Evolutionary conservation across 2,797 vertebrate genomes (phyloP).

Genomic region (Sebastolobus alascanus): DNA sequence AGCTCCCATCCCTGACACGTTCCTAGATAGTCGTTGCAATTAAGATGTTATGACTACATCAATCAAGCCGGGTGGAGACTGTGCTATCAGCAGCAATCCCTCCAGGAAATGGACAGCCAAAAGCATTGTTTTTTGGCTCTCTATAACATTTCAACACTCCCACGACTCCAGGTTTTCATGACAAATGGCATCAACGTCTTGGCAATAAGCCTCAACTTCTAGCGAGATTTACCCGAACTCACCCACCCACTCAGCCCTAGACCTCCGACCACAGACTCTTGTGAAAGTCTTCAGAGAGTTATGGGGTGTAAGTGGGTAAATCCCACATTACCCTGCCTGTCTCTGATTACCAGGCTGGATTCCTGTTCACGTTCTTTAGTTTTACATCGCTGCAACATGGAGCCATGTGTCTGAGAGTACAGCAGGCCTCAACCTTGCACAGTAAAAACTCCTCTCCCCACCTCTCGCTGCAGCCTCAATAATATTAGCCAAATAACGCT

Average conservation of each 20-base stretch:
- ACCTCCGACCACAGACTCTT: slow-evolving; percentile 78
- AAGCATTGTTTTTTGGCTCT: slow-evolving; percentile 23
- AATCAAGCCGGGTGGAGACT: slow-evolving; percentile 57
- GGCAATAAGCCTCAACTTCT: slow-evolving; percentile 52
- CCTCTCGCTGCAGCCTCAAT: slow-evolving; percentile 49
- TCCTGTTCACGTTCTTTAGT: slow-evolving; percentile 63
- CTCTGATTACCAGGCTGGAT: slow-evolving; percentile 74
- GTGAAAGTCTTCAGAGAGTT: slow-evolving; percentile 79
- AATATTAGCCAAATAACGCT: slow-evolving; percentile 52
- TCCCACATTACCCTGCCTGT: slow-evolving; percentile 75
- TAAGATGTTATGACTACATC: slow-evolving; percentile 67
- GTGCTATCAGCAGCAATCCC: slow-evolving; percentile 52
- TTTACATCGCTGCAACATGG: slow-evolving; percentile 48
- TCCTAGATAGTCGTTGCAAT: slow-evolving; percentile 56
- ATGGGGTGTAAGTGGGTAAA: slow-evolving; percentile 79
- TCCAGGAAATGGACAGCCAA: slow-evolving; percentile 55
- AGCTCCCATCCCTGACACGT: slow-evolving; percentile 44
- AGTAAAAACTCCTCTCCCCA: slow-evolving; percentile 30
- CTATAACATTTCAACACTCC: slow-evolving; percentile 53
- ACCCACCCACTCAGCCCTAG: slow-evolving; percentile 58
- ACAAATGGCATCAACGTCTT: slow-evolving; percentile 58
- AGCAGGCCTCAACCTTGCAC: slow-evolving; percentile 25
- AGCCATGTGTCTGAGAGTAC: slow-evolving; percentile 52
- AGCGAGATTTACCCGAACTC: slow-evolving; percentile 44
- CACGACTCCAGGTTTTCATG: slow-evolving; percentile 40